Conservation (phyloP, 2,113 vertebrate genomes). For the Girardinichthys multiradiatus region DNA sequence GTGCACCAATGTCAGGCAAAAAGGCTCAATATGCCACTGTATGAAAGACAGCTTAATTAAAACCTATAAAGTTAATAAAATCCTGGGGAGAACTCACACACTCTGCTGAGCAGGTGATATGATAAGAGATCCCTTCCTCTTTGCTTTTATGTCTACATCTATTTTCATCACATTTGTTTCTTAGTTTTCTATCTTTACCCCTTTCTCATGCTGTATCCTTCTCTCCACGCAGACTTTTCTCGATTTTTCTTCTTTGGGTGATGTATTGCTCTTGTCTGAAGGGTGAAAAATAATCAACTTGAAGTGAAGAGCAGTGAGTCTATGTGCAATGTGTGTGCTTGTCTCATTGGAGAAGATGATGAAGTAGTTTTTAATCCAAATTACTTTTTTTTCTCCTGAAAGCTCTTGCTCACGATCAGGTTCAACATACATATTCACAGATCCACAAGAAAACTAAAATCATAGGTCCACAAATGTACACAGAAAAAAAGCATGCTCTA, state of each 20-base stretch:
- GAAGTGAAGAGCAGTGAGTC: constrained; percentile 61
- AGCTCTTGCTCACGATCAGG: constrained; percentile 63
- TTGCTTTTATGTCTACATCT: constrained; percentile 3
- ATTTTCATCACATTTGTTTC: constrained; percentile 27
- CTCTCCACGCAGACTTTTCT: constrained; percentile 36
- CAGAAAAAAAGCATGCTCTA: no score
- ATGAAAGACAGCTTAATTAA: constrained; percentile 65
- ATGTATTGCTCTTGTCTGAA: constrained; percentile 76
- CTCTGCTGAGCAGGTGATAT: constrained; percentile 49
- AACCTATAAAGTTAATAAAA: constrained; percentile 68
- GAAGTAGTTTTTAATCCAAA: constrained; percentile 78
- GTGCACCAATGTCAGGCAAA: constrained; percentile 20
- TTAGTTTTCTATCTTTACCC: constrained; percentile 15
- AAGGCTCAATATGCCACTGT: constrained; percentile 27
- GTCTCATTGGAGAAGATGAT: constrained; percentile 61
- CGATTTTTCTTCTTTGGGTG: constrained; percentile 55
- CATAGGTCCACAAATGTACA: not conserved
- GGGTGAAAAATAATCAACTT: constrained; percentile 78
- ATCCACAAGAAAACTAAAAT: constrained; percentile 19
- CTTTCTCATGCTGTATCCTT: constrained; percentile 18
- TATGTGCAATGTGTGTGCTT: constrained; percentile 10
- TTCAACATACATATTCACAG: constrained; percentile 34
- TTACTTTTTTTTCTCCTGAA: constrained; percentile 56
- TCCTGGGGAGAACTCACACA: constrained; percentile 39
- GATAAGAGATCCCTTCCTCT: constrained; percentile 29